These are phyloP conservation scores for Geodia barretti DNA, from an alignment of 37 sponge, comb jelly and placozoan genomes.

Conservation along the genomic window DNA sequence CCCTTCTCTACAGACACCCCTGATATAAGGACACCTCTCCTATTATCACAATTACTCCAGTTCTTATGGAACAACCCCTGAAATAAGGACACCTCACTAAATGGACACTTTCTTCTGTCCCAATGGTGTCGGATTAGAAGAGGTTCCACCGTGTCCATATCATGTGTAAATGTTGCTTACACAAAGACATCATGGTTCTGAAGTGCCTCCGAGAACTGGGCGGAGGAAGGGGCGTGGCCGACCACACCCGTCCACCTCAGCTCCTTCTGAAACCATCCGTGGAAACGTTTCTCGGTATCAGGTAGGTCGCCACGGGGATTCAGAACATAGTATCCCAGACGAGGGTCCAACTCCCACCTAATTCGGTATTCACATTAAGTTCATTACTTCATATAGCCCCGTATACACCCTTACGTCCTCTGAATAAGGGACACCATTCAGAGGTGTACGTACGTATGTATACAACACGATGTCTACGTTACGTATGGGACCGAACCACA, in stretches of 20 bases:
- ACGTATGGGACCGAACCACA: no score
- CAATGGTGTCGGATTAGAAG: neutral
- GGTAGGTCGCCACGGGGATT: constrained; percentile 73
- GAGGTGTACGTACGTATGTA: neutral
- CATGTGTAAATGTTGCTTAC: constrained; percentile 42
- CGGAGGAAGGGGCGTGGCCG: constrained; percentile 35
- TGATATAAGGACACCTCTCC: no score
- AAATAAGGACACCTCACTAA: no score
- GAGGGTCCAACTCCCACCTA: constrained; percentile 27
- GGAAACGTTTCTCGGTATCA: constrained; percentile 68
- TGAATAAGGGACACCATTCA: neutral
- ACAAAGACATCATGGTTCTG: constrained; percentile 60
- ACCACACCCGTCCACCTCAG: constrained; percentile 69
- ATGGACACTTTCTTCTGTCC: neutral
- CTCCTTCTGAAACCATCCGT: constrained; percentile 53
- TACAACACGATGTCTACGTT: no score
- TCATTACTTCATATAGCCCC: neutral
- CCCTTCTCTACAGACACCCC: no score
- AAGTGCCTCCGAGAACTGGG: constrained; percentile 40
- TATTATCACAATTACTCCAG: neutral
- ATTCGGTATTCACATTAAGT: neutral
- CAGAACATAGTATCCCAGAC: constrained; percentile 61
- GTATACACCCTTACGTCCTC: neutral
- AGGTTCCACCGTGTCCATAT: neutral
- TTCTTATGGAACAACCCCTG: constrained; percentile 10